A percentile compares a stretch with the other conserved stretches of the same genome.
Conservation (phyloP, 2,888 invertebrate genomes). For the Lasioglossum pauxillum region DNA sequence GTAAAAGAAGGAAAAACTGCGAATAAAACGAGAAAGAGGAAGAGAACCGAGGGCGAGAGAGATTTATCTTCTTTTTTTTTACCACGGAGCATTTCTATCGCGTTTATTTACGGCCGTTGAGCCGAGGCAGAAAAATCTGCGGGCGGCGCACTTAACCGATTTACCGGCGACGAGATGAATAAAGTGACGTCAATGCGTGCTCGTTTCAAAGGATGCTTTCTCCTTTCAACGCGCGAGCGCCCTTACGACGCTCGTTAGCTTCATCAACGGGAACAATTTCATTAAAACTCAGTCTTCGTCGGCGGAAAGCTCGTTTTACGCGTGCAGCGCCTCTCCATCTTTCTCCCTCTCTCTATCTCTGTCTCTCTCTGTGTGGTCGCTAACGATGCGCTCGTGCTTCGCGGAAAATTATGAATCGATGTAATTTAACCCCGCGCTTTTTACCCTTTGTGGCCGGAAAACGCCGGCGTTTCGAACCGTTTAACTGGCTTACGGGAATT, state of each 20-base stretch:
- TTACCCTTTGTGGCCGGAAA: not conserved
- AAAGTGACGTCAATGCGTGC: constrained; percentile 50
- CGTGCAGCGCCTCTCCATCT: not conserved
- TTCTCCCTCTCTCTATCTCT: not conserved
- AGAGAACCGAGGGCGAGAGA: not conserved
- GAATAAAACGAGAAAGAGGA: not conserved
- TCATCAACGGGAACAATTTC: constrained; percentile 65
- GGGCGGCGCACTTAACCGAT: constrained; percentile 34
- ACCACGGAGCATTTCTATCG: constrained; percentile 8
- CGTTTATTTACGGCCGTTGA: constrained; percentile 39
- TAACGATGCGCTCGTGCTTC: constrained; percentile 51
- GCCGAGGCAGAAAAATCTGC: constrained; percentile 22
- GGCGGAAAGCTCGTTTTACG: constrained; percentile 45
- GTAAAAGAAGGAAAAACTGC: not conserved
- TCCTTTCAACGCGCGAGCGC: constrained; percentile 33
- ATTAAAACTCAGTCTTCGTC: constrained; percentile 60
- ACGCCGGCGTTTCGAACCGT: not conserved
- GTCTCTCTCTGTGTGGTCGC: not conserved
- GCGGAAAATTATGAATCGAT: constrained; percentile 43
- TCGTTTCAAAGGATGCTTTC: constrained; percentile 44
- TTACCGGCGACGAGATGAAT: constrained; percentile 41
- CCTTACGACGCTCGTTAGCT: constrained; percentile 61
- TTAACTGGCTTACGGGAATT: not conserved
- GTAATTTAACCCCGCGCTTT: constrained; percentile 32
- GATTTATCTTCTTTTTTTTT: not conserved